Percentiles rank a stretch among this genome's conserved stretches.
Evolutionary conservation across 1,140 invertebrate genomes (phyloP).

Genomic region (Hylaeus volcanicus): DNA sequence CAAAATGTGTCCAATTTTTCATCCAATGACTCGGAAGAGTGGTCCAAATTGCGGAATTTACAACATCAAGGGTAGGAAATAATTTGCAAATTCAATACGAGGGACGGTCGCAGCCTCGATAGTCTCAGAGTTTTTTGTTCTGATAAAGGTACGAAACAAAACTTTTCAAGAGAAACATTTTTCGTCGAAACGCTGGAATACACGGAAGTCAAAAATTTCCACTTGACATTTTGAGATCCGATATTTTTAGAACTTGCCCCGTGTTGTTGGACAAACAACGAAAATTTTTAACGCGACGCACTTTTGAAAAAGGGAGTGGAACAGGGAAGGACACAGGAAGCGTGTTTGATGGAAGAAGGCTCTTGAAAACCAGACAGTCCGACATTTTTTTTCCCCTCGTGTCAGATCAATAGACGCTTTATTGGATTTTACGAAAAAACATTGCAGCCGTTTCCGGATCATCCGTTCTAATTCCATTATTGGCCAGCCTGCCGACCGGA

Average conservation of each 20-base stretch:
- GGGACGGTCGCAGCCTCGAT: too few species aligned
- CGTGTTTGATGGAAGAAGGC: neutral
- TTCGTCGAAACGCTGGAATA: neutral
- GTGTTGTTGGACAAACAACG: conserved; percentile 19
- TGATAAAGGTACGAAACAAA: too few species aligned
- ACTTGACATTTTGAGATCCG: neutral
- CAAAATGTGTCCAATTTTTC: too few species aligned
- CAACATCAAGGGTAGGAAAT: too few species aligned
- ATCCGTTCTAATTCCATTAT: conserved; percentile 59
- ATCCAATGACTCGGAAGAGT: too few species aligned
- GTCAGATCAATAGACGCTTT: conserved; percentile 23
- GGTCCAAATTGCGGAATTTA: too few species aligned
- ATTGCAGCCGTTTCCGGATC: conserved; percentile 47
- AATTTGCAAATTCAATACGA: too few species aligned
- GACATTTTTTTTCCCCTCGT: neutral
- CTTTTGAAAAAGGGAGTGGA: conserved; percentile 6
- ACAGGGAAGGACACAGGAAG: conserved; percentile 10
- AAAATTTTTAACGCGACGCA: conserved; percentile 1
- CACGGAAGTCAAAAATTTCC: neutral
- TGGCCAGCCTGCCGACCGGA: neutral
- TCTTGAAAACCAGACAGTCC: conserved; percentile 27
- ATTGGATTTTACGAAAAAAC: conserved; percentile 32
- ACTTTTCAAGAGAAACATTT: too few species aligned
- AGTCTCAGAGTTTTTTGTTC: too few species aligned
- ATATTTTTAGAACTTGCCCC: conserved; percentile 5